These are phyloP conservation scores for Ageneiosus marmoratus DNA, from an alignment of 2,113 vertebrate species.

Conservation along the genomic window DNA sequence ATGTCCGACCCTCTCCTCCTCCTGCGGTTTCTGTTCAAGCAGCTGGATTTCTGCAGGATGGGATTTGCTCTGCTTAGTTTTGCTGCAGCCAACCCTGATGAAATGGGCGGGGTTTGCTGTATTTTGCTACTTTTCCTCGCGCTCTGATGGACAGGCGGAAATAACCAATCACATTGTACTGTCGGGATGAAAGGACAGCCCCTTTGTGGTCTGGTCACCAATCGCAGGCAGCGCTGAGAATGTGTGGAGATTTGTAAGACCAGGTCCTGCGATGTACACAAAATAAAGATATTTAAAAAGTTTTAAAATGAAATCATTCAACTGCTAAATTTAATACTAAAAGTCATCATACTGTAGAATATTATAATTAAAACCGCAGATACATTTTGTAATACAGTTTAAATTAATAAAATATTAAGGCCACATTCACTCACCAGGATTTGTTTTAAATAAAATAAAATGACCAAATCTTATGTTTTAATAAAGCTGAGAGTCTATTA, in stretches of 20 bases:
- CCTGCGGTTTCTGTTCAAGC: conserved; percentile 79
- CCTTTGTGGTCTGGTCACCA: not conserved
- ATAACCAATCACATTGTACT: conserved; percentile 54
- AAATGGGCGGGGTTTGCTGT: conserved; percentile 56
- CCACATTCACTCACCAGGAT: not conserved
- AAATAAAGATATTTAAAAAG: not conserved
- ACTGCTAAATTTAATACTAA: no score
- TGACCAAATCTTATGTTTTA: not conserved
- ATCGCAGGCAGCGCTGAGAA: not conserved
- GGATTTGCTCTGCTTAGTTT: conserved; percentile 66
- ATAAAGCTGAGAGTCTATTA: not conserved
- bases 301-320: no score
- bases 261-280: not conserved
- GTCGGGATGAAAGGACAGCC: not conserved
- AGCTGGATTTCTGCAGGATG: conserved; percentile 85
- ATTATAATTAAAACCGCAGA: no score
- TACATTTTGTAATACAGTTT: not conserved
- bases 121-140: not conserved
- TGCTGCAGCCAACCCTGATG: conserved; percentile 77
- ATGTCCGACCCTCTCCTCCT: conserved; percentile 86
- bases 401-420: not conserved
- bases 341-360: not conserved
- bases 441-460: not conserved
- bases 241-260: not conserved
- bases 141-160: not conserved